These are phyloP conservation scores for Amphiprion ocellaris DNA, from an alignment of 2,113 vertebrate species.

Conservation along the genomic window DNA sequence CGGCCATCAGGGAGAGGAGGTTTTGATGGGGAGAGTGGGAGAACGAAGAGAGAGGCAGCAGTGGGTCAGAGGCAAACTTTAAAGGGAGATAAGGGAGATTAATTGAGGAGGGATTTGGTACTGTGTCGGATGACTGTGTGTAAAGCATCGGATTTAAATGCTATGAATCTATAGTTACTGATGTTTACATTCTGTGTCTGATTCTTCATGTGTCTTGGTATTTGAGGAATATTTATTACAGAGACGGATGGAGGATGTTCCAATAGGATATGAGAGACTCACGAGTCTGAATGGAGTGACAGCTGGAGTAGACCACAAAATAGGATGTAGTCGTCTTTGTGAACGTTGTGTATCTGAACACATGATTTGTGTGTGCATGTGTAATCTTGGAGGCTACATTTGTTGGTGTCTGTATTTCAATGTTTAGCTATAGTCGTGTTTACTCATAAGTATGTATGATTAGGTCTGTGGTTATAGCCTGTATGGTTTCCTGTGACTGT, in stretches of 20 bases:
- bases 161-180: conserved; percentile 20
- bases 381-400: neutral
- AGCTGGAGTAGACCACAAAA: neutral
- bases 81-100: conserved; percentile 35
- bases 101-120: conserved; percentile 42
- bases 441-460: conserved; percentile 14
- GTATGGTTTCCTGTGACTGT: neutral
- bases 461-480: neutral
- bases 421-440: neutral
- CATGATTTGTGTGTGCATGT: neutral
- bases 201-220: neutral
- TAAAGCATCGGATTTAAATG: conserved; percentile 16
- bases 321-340: neutral
- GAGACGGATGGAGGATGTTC: neutral
- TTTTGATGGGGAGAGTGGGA: conserved; percentile 32
- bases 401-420: neutral
- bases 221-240: neutral
- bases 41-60: conserved; percentile 17
- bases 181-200: conserved; percentile 12
- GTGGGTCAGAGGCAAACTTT: conserved; percentile 44
- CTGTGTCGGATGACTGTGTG: conserved; percentile 6
- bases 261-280: neutral
- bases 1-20: conserved; percentile 26
- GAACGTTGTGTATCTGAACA: neutral
- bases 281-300: neutral